Conservation (phyloP, 2,113 vertebrate species). For the Lanius ludovicianus region DNA sequence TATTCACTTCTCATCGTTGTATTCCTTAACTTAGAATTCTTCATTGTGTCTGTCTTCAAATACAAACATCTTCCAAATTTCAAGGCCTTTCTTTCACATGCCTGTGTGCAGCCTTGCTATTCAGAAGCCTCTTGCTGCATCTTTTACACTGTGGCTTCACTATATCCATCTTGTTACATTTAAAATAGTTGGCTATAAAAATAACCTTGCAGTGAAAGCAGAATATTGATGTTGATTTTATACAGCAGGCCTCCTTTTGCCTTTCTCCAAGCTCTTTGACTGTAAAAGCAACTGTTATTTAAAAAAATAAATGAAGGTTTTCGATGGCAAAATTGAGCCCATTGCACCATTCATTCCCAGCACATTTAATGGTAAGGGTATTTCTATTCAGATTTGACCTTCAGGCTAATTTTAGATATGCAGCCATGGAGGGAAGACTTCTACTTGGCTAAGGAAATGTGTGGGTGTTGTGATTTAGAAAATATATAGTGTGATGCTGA, state of each 20-base stretch:
- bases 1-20: background rate
- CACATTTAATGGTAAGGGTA: constrained; percentile 2
- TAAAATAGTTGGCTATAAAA: constrained; percentile 31
- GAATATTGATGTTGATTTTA: constrained; percentile 1
- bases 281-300: constrained; percentile 40
- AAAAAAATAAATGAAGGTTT: constrained; percentile 43
- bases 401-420: constrained; percentile 40
- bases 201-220: constrained; percentile 8
- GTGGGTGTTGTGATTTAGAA: constrained; percentile 43
- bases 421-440: constrained; percentile 41
- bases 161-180: background rate
- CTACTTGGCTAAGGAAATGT: constrained; percentile 47
- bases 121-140: background rate
- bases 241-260: background rate
- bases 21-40: constrained; percentile 21
- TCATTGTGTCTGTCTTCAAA: background rate
- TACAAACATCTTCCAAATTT: background rate
- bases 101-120: background rate
- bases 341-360: constrained; percentile 6
- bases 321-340: constrained; percentile 26
- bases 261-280: constrained; percentile 20
- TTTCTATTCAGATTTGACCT: constrained; percentile 59
- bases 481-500: constrained; percentile 13
- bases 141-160: background rate
- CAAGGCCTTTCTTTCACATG: background rate